Evolutionary conservation across 1,140 invertebrate species (phyloP), one percentile per base, ranked within the genome.

Genomic region (Nixonia krombeini): DNA sequence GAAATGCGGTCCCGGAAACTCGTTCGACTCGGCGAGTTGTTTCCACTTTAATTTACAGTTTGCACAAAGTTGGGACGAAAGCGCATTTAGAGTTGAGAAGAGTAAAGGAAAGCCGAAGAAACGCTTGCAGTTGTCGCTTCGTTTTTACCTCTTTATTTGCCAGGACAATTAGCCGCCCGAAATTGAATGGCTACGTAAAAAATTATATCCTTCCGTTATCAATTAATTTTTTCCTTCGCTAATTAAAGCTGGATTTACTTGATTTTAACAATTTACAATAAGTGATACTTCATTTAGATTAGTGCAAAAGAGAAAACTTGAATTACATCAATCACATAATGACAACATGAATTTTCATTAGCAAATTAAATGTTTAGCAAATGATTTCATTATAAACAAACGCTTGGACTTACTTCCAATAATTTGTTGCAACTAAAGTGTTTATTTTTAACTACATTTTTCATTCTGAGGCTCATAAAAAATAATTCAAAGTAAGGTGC

Each of bases 41-140:
- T 53, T 44, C 51, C 40, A 53, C 40, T 53, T 44, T 53, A 53
- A 53, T 53, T 53, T 53, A 45, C 38, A 53, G 28, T 29, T 53
- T 23, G 28, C 18, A 21, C 18, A 53, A 42, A 52, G 37, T 42
- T 29, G 25, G n/a, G 26, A 16, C 31, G 40, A 33, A 53, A 44
- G 51, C 40, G 38, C 26, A 45, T 44, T 53, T 45, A 35, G 4
- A 33, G 28, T 44, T 37, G 9, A 44, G 31, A 10, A 42, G 10
- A 42, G 10, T 12, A 4, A 25, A 25, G 21, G 9, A 26, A 45
- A 28, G 42, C 4, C 21, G 26, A 29, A 45, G 25, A 45, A 45
- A 45, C 26, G 21, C 12, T 45, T 45, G 21, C 26, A 16, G 26
- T 25, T 18, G 40, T 18, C 17, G 15, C 37, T 40, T 21, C 8